A percentile compares a stretch with the other conserved stretches of the same genome.
phyloP scores from a whole-genome alignment of 2,888 invertebrate genomes.

The Strigamia crassipes region DNA sequence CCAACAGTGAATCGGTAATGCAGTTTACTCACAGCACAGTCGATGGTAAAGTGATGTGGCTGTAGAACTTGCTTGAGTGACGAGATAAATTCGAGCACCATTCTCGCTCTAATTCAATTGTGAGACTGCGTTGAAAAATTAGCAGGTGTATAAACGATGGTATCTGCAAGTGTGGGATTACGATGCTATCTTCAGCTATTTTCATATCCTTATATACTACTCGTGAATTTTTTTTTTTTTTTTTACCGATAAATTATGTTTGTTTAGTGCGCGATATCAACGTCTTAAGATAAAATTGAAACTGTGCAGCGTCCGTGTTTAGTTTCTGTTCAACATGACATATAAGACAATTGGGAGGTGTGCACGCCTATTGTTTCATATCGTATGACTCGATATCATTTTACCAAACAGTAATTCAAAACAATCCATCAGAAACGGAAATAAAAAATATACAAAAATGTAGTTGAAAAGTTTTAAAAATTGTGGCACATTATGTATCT shows the following conservation, averaged over 20 bases:
- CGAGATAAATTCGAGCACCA: slow-evolving; percentile 39
- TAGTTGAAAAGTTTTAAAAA: too few species aligned
- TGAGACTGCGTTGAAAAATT: neutral
- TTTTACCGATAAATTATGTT: neutral
- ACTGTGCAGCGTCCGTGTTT: neutral
- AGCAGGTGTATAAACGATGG: neutral
- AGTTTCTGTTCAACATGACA: neutral
- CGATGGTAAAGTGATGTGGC: slow-evolving; percentile 39
- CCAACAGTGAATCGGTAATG: slow-evolving; percentile 46
- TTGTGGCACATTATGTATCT: too few species aligned
- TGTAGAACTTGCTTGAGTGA: slow-evolving; percentile 10
- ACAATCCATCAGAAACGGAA: too few species aligned
- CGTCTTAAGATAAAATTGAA: neutral
- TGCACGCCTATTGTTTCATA: neutral
- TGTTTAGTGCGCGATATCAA: neutral
- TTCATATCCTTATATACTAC: neutral
- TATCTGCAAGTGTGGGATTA: neutral
- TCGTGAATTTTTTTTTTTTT: neutral
- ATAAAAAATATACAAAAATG: too few species aligned
- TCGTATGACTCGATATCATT: neutral
- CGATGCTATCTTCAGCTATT: neutral
- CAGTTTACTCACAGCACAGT: slow-evolving; percentile 47
- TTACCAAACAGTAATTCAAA: neutral
- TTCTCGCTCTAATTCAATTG: slow-evolving; percentile 46
- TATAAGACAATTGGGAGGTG: neutral